phyloP scores from a whole-genome alignment of 1,140 invertebrate genomes.

The Probaryconus sp. region DNA sequence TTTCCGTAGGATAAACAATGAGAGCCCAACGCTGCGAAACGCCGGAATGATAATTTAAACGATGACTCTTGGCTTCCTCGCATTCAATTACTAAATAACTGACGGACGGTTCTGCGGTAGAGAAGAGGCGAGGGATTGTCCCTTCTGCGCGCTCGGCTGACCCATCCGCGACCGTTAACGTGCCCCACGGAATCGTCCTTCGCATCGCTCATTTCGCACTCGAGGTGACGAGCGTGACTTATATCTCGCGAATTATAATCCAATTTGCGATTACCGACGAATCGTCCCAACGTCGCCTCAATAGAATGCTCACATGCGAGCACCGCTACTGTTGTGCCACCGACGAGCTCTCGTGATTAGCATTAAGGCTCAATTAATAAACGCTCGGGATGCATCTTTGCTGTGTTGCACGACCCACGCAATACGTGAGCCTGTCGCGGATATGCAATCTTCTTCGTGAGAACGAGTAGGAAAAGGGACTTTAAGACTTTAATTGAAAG shows the following conservation, averaged over 20 bases:
- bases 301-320: constrained; percentile 25
- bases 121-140: constrained; percentile 23
- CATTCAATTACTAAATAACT: constrained; percentile 78
- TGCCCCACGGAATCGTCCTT: constrained; percentile 23
- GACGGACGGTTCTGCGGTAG: constrained; percentile 67
- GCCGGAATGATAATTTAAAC: constrained; percentile 76
- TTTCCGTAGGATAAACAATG: constrained; percentile 69
- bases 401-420: constrained; percentile 34
- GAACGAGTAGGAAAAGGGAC: neutral
- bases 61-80: constrained; percentile 75
- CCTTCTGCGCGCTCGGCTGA: constrained; percentile 46
- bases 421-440: constrained; percentile 36
- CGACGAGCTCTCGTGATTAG: constrained; percentile 30
- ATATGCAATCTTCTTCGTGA: neutral
- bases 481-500: no score
- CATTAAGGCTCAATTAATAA: constrained; percentile 56
- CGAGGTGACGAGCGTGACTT: constrained; percentile 76
- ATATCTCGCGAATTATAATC: constrained; percentile 77
- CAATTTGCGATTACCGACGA: constrained; percentile 77
- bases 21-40: constrained; percentile 55
- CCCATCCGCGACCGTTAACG: constrained; percentile 49
- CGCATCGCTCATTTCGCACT: constrained; percentile 67
- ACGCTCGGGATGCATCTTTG: constrained; percentile 14
- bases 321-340: constrained; percentile 2
- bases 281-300: constrained; percentile 48